Evolutionary conservation across 2,888 invertebrate species (phyloP), one percentile per base, ranked within the genome.

Genomic region (Mystacides longicornis): DNA sequence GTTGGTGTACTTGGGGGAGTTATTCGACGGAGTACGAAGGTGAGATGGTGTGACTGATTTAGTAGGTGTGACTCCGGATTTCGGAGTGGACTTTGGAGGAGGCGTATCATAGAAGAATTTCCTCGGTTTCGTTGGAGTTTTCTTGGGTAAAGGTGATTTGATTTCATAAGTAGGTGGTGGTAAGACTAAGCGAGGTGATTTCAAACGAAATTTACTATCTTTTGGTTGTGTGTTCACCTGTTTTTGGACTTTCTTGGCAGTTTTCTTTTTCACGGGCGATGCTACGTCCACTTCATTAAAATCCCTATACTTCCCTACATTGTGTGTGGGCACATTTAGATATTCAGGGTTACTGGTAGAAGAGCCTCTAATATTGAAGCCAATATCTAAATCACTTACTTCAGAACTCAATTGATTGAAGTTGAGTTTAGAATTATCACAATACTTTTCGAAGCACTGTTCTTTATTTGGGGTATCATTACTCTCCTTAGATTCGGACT

Each of bases 1-100:
- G 57, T 73, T 67, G 1, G 66, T 64, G 55, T 64, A 71, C 45
- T 62, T 57, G 2, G 54, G 54, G 11, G 43, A 43, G 2, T 19
- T 2, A 14, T 43, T 43, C n/a, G 54, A 27, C 16, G 54, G 42
- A 18, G 50, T 50, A n/a, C 16, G 27, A 31, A 50, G 49, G 16
- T 18, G 33, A 4, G 51, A 21, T n/a, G 54, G 22, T 21, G 16
- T 14, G 37, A 45, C 18, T 14, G 21, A 20, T 42, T 43, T 43
- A n/a, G 16, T 20, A 4, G 47, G 21, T 3, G 54, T 23, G 18
- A 20, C 42, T 23, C 23, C 42, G 22, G 21, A 27, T 5, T 42
- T 43, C 33, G 53, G 53, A 18, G 52, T 47, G 14, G 23, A 27
- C n/a, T 16, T 27, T 16, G 23, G 20, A 2, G 48, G 53, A 18